phyloP scores from a whole-genome alignment of 2,113 vertebrate species.

The Dicrurus megarhynchus region DNA sequence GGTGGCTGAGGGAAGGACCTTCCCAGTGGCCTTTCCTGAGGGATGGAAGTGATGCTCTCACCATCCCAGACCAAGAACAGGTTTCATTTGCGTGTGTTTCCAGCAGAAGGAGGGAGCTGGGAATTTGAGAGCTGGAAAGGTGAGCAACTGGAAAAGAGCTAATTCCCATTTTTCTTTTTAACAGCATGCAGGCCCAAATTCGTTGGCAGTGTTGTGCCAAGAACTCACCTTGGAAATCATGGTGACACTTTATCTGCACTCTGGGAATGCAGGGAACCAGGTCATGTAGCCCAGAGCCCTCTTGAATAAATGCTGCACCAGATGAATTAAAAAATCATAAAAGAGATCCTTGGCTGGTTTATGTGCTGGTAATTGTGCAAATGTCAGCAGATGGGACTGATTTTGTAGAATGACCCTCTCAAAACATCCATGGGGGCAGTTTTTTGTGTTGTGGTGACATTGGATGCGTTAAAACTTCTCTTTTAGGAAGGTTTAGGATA shows the following conservation, averaged over 20 bases:
- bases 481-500: background rate
- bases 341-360: background rate
- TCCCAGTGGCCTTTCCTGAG: background rate
- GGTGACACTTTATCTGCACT: background rate
- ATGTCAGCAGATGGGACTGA: background rate
- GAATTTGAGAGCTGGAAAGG: background rate
- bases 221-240: background rate
- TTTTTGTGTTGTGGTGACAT: background rate
- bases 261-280: background rate
- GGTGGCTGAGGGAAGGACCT: background rate
- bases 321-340: background rate
- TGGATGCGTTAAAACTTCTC: background rate
- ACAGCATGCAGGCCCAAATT: background rate
- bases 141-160: background rate
- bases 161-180: background rate
- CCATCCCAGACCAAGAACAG: background rate
- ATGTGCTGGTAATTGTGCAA: background rate
- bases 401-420: background rate
- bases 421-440: fast-evolving
- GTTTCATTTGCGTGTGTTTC: no score
- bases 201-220: background rate
- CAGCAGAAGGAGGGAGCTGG: background rate
- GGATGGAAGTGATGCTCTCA: background rate
- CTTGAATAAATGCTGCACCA: background rate
- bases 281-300: fast-evolving